Percentiles rank a stretch among this genome's conserved stretches.
These are phyloP conservation scores for Vanessa tameamea DNA, from an alignment of 1,140 invertebrate species.

Conservation along the genomic window DNA sequence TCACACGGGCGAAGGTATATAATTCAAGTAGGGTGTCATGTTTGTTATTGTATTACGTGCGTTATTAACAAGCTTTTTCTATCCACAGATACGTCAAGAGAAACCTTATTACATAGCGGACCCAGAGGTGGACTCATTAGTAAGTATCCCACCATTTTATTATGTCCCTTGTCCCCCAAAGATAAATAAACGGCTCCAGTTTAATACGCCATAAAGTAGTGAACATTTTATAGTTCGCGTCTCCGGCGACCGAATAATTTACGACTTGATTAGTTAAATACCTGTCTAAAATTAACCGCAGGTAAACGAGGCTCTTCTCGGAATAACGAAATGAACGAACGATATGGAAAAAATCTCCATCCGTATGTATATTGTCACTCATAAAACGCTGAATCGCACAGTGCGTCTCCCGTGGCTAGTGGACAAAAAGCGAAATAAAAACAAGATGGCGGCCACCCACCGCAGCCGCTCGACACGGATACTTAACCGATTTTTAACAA, in stretches of 20 bases:
- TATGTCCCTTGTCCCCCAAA: conserved; percentile 36
- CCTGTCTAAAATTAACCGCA: conserved; percentile 68
- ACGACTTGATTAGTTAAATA: conserved; percentile 74
- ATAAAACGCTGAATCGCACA: conserved; percentile 73
- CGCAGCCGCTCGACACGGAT: conserved; percentile 77
- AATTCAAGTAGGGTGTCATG: not conserved
- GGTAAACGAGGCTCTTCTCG: conserved; percentile 68
- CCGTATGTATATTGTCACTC: conserved; percentile 72
- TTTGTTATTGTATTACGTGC: not conserved
- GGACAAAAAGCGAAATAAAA: conserved; percentile 77
- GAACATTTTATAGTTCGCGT: conserved; percentile 66
- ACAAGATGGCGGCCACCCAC: conserved; percentile 78
- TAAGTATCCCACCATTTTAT: conserved; percentile 85
- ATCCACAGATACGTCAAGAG: conserved; percentile 97
- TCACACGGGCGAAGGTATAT: too few species aligned
- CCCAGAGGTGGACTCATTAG: conserved; percentile 98
- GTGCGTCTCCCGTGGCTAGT: conserved; percentile 70
- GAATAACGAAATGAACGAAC: conserved; percentile 53
- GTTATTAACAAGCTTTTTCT: conserved; percentile 67
- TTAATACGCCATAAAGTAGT: conserved; percentile 73
- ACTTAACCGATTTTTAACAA: conserved; percentile 82
- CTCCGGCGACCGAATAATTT: conserved; percentile 62
- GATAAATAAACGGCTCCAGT: conserved; percentile 59
- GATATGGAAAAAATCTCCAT: conserved; percentile 41
- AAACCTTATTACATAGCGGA: conserved; percentile 99